A percentile compares a stretch with the other conserved stretches of the same genome.
phyloP scores from a whole-genome alignment of 1,140 invertebrate species.

The Schlechtendalia chinensis region DNA sequence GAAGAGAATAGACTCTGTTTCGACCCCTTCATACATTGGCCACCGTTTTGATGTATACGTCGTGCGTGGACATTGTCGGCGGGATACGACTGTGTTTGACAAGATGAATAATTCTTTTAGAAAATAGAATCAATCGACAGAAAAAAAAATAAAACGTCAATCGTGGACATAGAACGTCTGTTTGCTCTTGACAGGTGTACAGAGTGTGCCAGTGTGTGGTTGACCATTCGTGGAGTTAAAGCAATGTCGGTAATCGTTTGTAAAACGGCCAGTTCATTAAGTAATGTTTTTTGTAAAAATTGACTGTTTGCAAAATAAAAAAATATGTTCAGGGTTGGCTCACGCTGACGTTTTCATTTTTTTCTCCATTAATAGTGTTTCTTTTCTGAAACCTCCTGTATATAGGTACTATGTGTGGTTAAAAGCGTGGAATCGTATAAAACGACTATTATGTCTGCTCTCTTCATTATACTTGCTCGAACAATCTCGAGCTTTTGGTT shows the following conservation, averaged over 20 bases:
- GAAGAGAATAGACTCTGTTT: neutral
- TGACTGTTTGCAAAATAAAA: too few relatives aligned
- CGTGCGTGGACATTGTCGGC: neutral
- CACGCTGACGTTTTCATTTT: too few relatives aligned
- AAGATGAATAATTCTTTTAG: constrained; percentile 21
- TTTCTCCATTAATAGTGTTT: too few relatives aligned
- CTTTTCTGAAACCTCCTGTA: neutral
- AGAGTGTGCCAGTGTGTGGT: neutral
- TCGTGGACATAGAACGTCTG: neutral
- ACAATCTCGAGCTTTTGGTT: neutral
- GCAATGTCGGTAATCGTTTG: neutral
- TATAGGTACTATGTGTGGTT: neutral
- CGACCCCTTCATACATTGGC: neutral
- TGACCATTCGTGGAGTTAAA: neutral
- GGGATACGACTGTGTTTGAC: neutral
- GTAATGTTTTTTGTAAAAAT: too few relatives aligned
- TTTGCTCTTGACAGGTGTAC: constrained; percentile 14
- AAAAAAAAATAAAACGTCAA: constrained; percentile 16
- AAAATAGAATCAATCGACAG: neutral
- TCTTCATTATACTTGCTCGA: neutral
- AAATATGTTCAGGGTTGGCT: too few relatives aligned
- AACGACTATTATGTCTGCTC: neutral
- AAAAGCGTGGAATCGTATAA: neutral
- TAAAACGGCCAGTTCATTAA: too few relatives aligned
- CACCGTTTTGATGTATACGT: neutral